Base-by-base conservation (phyloP, 1,140 invertebrate species). In the Tachypleus tridentatus region DNA sequence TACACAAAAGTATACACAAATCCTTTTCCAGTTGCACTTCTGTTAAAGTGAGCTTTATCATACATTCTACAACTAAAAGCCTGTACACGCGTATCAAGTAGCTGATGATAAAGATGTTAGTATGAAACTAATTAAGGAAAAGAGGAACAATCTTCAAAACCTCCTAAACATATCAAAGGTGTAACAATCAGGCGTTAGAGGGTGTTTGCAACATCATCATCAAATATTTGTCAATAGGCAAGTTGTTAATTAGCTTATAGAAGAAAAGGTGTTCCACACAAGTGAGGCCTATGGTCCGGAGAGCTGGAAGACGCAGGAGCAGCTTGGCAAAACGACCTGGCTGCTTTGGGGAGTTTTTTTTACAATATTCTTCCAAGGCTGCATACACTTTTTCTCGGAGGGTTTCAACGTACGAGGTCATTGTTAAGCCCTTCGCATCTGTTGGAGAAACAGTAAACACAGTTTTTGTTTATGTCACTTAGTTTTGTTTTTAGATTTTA, bases 201-300 rank as follows among this genome's bases (percentile, higher is more conserved):
- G 67, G 67, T 49, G 71, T 82, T 69, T 94, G 89, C 53, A 81
- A 85, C 87, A 81, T 79, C 65, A 80, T 78, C 75, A 78, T 74
- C 5, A 81, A 72, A 71, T 81, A 81, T 57, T 75, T 76, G 67
- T 81, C 80, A 67, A 81, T 80, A 3, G 78, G 75, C 56, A 61
- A 64, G 66, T 80, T 77, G 50, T 76, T 78, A 69, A 93, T 88
- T 54, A 97, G 80, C 75, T 91, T 88, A 80, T 93, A 95, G 81
- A 93, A 95, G 81, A 96, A 98, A 57, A 97, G 81, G 79, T 97
- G 91, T 76, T 98, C 93, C 71, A 91, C 81, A 79, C 93, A 96
- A 79, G 97, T 97, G 11, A 98, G 83, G 51, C 91, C 93, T 73
- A 98, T 97, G 64, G 93, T 97, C 60, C 95, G 83, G 29, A 98